Conservation (phyloP, 2,797 vertebrate species). For the Acrocephalus scirpaceus region DNA sequence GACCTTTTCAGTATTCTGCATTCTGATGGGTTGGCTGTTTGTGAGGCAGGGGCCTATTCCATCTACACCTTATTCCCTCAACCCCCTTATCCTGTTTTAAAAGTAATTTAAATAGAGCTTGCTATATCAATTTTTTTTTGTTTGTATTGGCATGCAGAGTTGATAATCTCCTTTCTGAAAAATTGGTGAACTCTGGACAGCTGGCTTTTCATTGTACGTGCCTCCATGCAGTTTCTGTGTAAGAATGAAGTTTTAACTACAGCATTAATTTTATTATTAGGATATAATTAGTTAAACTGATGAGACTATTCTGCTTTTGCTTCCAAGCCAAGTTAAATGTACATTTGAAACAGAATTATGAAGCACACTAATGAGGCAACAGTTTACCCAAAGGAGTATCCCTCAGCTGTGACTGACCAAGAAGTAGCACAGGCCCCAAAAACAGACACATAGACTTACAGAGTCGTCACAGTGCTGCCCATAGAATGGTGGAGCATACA, state of each 20-base stretch:
- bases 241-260: neutral
- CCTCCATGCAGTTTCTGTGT: accelerated
- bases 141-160: neutral
- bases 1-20: slow-evolving; percentile 71
- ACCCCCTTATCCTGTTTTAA: neutral
- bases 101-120: slow-evolving; percentile 33
- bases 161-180: neutral
- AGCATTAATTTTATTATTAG: neutral
- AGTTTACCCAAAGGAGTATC: neutral
- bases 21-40: slow-evolving; percentile 28
- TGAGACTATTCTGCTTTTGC: neutral
- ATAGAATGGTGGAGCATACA: neutral
- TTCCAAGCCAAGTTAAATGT: neutral
- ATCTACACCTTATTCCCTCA: neutral
- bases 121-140: neutral
- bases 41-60: neutral
- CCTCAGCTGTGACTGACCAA: neutral
- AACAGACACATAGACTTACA: neutral
- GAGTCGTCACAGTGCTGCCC: neutral
- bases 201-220: accelerated
- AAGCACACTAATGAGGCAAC: neutral
- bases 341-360: neutral
- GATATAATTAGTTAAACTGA: neutral
- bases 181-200: neutral
- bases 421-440: neutral